phyloP scores from a whole-genome alignment of 2,888 invertebrate genomes.

The Aporophyla nigra region DNA sequence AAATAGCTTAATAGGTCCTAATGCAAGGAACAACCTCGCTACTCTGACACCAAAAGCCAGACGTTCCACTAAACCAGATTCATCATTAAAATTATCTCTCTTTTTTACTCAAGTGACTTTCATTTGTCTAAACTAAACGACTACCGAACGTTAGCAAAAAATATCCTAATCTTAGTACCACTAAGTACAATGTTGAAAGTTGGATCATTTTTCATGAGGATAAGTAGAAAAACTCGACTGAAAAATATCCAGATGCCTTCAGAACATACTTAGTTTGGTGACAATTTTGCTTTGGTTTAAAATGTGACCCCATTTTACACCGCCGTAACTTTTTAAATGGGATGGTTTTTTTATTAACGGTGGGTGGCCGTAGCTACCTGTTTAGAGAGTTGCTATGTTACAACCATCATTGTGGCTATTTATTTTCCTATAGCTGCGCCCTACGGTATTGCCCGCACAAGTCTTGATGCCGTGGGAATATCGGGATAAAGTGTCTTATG shows the following conservation, averaged over 20 bases:
- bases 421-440: background rate
- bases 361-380: conserved; percentile 33
- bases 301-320: background rate
- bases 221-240: background rate
- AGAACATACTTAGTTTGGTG: conserved; percentile 8
- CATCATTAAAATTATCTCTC: conserved; percentile 49
- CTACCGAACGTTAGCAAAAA: conserved; percentile 45
- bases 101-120: conserved; percentile 47
- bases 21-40: conserved; percentile 6
- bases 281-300: background rate
- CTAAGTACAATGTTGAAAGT: conserved; percentile 49
- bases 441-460: no score
- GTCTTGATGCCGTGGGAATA: no score
- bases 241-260: conserved; percentile 37
- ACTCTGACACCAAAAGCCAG: conserved; percentile 28
- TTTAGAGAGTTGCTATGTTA: conserved; percentile 1
- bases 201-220: conserved; percentile 10
- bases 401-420: background rate
- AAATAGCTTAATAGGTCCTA: conserved; percentile 4
- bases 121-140: conserved; percentile 56
- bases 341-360: conserved; percentile 9
- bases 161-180: conserved; percentile 19
- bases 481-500: no score
- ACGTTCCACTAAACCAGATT: conserved; percentile 25
- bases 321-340: background rate